Base-by-base conservation (phyloP, 2,113 vertebrate genomes). In the Petaurus breviceps region DNA sequence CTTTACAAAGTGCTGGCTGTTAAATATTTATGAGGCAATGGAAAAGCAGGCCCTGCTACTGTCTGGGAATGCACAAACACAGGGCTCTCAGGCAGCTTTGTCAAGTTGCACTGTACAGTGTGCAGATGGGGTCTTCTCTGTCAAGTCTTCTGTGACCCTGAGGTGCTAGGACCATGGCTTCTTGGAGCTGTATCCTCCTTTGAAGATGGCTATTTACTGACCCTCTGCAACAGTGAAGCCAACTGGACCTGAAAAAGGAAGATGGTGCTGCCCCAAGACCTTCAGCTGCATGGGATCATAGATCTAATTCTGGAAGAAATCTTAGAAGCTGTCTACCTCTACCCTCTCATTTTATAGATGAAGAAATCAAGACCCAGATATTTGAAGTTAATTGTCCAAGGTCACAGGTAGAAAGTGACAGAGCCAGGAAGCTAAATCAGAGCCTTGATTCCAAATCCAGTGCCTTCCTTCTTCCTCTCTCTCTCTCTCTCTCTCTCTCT, bases 11-110 rank as follows among this genome's bases (percentile, higher is more conserved):
- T 91, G 97, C 97, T 98, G 57, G 0, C 94, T 94, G 92, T 98
- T 99, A 98, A 99, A 98, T 98, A 98, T 99, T 98, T 94, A 99
- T 98, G 98, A 98, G 97, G 49, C 16, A 0, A 96, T 19, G 96
- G 96, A 26, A 91, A 97, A 97, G 23, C 96, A 89, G 68, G 90
- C 94, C 0, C 23, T 14, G 51, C 94, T 93, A 0, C 90, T 52
- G 95, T 90, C 96, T 89, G 23, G 0, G 61, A 93, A 94, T 1
- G 26, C 0, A 0, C 0, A 84, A 97, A 91, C 77, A 89, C 92
- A 10, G 22, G 25, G 47, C 96, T 97, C 90, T 55, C 51, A 0
- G 31, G 84, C 0, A 10, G 51, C 49, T 1, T 52, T 8, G 24
- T 22, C 3, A 31, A 37, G 2, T 25, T 24, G 55, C 0, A 46